Conservation (phyloP, 2,888 invertebrate species). For the Eupithecia dodoneata region DNA sequence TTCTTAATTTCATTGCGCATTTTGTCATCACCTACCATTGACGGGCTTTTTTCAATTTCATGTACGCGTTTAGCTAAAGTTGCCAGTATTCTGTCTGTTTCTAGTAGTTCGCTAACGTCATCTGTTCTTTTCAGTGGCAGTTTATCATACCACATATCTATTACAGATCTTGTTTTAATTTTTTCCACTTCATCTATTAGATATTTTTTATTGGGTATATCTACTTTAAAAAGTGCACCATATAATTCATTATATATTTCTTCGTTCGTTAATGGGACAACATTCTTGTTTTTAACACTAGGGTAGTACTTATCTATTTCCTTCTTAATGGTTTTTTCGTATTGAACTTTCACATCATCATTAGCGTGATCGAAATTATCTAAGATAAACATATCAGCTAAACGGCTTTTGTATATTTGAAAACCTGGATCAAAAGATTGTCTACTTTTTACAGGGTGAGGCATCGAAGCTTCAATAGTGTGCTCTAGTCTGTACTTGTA, state of each 20-base stretch:
- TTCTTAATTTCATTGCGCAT: conserved; percentile 61
- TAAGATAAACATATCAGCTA: conserved; percentile 65
- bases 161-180: conserved; percentile 65
- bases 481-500: conserved; percentile 63
- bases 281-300: conserved; percentile 56
- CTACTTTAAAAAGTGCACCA: conserved; percentile 60
- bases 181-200: conserved; percentile 62
- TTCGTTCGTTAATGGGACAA: conserved; percentile 55
- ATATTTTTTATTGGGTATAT: conserved; percentile 57
- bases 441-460: conserved; percentile 49
- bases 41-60: conserved; percentile 55
- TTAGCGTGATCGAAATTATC: conserved; percentile 66
- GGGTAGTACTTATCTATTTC: conserved; percentile 60
- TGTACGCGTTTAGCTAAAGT: conserved; percentile 61
- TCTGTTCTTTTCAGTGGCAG: conserved; percentile 55
- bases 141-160: conserved; percentile 63
- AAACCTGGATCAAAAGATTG: conserved; percentile 59
- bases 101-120: conserved; percentile 51
- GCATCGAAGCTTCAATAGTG: conserved; percentile 61
- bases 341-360: conserved; percentile 57
- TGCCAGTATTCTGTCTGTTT: conserved; percentile 59
- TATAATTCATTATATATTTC: conserved; percentile 63
- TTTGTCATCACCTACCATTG: conserved; percentile 47
- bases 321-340: conserved; percentile 55
- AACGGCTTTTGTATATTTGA: conserved; percentile 64